Conservation (phyloP, 2,888 invertebrate genomes). For the Lacanobia oleracea region DNA sequence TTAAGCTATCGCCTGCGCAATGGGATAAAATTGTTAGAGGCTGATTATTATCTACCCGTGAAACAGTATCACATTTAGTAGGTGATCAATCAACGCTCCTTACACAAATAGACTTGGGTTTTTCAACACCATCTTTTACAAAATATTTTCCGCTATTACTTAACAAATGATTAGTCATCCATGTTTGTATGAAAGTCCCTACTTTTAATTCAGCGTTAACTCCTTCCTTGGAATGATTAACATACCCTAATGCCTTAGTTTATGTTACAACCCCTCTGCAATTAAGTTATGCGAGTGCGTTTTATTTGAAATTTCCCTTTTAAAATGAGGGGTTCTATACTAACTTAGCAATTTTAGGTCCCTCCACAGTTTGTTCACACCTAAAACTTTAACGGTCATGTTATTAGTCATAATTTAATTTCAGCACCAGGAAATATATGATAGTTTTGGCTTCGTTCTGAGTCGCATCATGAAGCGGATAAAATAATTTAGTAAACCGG, state of each 20-base stretch:
- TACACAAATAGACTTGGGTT: constrained; percentile 48
- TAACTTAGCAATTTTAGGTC: background rate
- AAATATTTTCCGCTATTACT: constrained; percentile 48
- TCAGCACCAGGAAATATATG: constrained; percentile 45
- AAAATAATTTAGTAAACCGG: constrained; percentile 28
- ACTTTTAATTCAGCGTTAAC: constrained; percentile 10
- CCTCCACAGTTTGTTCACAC: background rate
- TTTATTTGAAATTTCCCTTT: constrained; percentile 6
- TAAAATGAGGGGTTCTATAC: background rate
- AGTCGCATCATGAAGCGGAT: constrained; percentile 2
- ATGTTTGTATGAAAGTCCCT: constrained; percentile 11
- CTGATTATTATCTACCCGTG: constrained; percentile 29
- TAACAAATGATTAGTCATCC: constrained; percentile 38
- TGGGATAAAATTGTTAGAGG: constrained; percentile 1
- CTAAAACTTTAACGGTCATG: background rate
- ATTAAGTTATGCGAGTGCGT: background rate
- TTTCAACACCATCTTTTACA: constrained; percentile 42
- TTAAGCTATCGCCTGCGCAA: background rate
- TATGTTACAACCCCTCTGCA: constrained; percentile 11
- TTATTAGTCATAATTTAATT: constrained; percentile 33
- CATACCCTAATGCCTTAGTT: constrained; percentile 25
- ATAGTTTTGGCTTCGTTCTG: constrained; percentile 25
- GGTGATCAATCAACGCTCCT: constrained; percentile 55
- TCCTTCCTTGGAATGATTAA: constrained; percentile 11
- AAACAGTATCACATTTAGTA: constrained; percentile 31